Base-by-base conservation (phyloP, 1,140 invertebrate genomes). In the Euwallacea similis region DNA sequence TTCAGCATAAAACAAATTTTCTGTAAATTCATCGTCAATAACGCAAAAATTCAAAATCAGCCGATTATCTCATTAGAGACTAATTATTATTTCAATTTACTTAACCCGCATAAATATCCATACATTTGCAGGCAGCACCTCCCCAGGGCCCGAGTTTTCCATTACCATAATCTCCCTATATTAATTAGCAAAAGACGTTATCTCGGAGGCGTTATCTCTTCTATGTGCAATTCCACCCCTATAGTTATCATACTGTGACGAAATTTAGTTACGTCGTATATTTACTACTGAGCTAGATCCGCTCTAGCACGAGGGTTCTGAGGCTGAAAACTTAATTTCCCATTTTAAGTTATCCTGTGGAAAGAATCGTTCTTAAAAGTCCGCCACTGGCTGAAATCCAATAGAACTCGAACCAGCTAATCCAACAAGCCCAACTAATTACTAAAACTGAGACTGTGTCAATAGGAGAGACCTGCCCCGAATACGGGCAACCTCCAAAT, bases 161-260 rank as follows among this genome's bases (percentile, higher is more conserved):
- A 64, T 70, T 64, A 70, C 54, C 62, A 63, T 64, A 70, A 70
- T 70, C 69, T 65, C 69, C 61, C 69, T 61, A 70, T 70, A 70
- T 70, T 70, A 70, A 70, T 70, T 70, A 70, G 69, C 61, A 65
- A 70, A 70, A 70, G 60, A 70, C 69, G 64, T 70, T 70, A 70
- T 70, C 69, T 70, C 61, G 15, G 53, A 62, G 59, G 59, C 67
- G 67, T 65, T 70, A 70, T 70, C 69, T 70, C 60, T 44, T 62
- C 67, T 64, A 64, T 64, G 62, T 65, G 61, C 64, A 56, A 70
- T 70, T 70, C 69, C 69, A 47, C 69, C 69, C 69, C 62, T 42
- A 70, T 70, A 65, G 50, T 70, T 64, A 70, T 70, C 62, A 58
- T 44, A 46, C 61, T 65, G 69, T 70, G 54, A 64, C 54, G 62